Evolutionary conservation across 1,140 invertebrate species (phyloP).

Genomic region (Bradysia coprophila): DNA sequence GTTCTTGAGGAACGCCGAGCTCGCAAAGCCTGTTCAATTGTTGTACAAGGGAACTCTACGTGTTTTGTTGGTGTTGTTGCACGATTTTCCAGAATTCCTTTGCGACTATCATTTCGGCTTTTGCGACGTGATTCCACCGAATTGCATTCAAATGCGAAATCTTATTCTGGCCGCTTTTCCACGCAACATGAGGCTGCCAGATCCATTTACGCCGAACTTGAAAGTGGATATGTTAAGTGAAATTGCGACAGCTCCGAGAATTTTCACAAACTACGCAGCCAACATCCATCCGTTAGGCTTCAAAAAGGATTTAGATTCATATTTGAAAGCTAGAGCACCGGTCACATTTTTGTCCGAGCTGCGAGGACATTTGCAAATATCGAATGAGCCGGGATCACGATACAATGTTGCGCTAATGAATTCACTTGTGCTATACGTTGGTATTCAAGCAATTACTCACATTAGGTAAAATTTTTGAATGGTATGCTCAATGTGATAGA

Average conservation of each 20-base stretch:
- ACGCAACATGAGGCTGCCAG: slow-evolving; percentile 90
- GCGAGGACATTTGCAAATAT: slow-evolving; percentile 67
- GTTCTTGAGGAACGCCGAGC: slow-evolving; percentile 89
- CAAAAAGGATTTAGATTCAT: slow-evolving; percentile 92
- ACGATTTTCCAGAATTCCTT: slow-evolving; percentile 98
- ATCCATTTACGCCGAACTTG: slow-evolving; percentile 95
- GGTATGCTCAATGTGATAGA: neutral
- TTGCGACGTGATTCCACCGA: slow-evolving; percentile 96
- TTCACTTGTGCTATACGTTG: slow-evolving; percentile 92
- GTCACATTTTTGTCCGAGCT: slow-evolving; percentile 91
- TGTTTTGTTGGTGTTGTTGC: slow-evolving; percentile 86
- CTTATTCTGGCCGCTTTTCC: slow-evolving; percentile 95
- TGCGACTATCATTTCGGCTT: slow-evolving; percentile 99
- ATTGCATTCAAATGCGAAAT: slow-evolving; percentile 98
- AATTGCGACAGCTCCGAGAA: slow-evolving; percentile 67
- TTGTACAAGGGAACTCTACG: slow-evolving; percentile 93
- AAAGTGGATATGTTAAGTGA: slow-evolving; percentile 89
- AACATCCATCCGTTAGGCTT: slow-evolving; percentile 76
- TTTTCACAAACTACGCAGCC: slow-evolving; percentile 72
- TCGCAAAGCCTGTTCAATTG: slow-evolving; percentile 79
- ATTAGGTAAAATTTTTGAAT: slow-evolving; percentile 36
- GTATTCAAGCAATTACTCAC: slow-evolving; percentile 82
- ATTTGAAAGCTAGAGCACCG: slow-evolving; percentile 82
- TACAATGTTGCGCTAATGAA: slow-evolving; percentile 97
- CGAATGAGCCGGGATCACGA: slow-evolving; percentile 68